Conservation (phyloP, 92 coral and sea anemone species). For the Desmophyllum pertusum region DNA sequence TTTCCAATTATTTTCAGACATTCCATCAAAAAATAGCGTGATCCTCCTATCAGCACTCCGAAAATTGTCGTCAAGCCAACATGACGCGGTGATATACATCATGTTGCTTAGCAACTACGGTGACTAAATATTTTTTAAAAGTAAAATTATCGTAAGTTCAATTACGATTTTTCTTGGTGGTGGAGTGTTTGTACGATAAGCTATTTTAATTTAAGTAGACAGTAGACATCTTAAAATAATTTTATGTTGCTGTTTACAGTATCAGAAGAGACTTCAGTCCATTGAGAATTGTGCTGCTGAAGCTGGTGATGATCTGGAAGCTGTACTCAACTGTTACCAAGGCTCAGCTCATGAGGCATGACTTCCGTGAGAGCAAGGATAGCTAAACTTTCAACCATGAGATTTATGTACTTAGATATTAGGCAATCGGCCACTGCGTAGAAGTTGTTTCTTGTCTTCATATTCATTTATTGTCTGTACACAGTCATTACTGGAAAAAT, state of each 20-base stretch:
- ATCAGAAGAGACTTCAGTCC: constrained; percentile 3
- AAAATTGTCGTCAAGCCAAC: too few relatives aligned
- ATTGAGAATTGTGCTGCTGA: constrained; percentile 17
- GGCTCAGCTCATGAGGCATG: background rate
- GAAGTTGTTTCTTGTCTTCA: background rate
- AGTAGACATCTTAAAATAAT: background rate
- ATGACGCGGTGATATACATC: too few relatives aligned
- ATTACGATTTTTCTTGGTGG: too few relatives aligned
- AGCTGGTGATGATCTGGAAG: constrained; percentile 15
- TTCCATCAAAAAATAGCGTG: too few relatives aligned
- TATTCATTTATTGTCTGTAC: background rate
- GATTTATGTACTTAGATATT: background rate
- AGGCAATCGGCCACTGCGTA: background rate
- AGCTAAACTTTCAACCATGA: background rate
- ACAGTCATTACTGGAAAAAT: background rate
- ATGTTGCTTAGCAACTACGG: background rate
- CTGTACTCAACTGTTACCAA: constrained; percentile 1
- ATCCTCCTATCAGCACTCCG: too few relatives aligned
- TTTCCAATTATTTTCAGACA: background rate
- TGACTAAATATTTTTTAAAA: too few relatives aligned
- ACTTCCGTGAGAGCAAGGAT: background rate
- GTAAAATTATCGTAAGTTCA: too few relatives aligned
- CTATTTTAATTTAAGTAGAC: too few relatives aligned
- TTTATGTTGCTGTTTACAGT: background rate
- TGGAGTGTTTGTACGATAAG: too few relatives aligned